phyloP scores from a whole-genome alignment of 2,888 invertebrate genomes.

The Scaptomyza polygonia region DNA sequence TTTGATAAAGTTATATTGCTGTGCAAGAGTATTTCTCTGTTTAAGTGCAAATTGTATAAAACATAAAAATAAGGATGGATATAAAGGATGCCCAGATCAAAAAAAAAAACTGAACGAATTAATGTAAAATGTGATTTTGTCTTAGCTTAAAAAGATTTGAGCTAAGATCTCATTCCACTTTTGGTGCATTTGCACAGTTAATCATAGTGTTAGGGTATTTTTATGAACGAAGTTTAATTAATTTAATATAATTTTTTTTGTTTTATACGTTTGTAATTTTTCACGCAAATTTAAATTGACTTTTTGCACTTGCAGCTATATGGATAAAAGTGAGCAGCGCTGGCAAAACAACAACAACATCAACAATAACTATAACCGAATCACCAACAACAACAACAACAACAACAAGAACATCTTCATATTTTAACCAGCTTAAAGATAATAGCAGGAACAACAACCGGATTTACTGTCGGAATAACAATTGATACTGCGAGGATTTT shows the following conservation, averaged over 20 bases:
- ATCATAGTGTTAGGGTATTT: not conserved
- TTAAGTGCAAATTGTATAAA: not conserved
- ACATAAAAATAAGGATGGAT: too few species aligned
- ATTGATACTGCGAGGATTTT: conserved; percentile 14
- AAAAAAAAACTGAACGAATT: too few species aligned
- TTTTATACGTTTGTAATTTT: conserved; percentile 3
- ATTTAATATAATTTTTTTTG: not conserved
- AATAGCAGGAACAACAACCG: conserved; percentile 14
- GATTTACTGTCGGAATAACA: conserved; percentile 15
- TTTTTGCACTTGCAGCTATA: conserved; percentile 50
- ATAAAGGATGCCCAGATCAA: too few species aligned
- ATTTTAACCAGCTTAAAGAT: conserved; percentile 9
- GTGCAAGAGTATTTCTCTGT: not conserved
- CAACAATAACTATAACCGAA: conserved; percentile 25
- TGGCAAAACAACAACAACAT: conserved; percentile 32
- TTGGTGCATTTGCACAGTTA: too few species aligned
- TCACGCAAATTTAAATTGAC: conserved; percentile 7
- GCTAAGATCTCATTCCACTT: too few species aligned
- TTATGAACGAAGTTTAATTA: not conserved
- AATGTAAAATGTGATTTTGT: too few species aligned
- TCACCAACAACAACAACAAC: conserved; percentile 31
- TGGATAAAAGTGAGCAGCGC: conserved; percentile 62
- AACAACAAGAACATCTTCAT: conserved; percentile 28
- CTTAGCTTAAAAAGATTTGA: too few species aligned
- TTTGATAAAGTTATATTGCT: not conserved